A percentile compares a stretch with the other conserved stretches of the same genome.
Conservation (phyloP, 2,113 vertebrate genomes). For the Amia ocellicauda region DNA sequence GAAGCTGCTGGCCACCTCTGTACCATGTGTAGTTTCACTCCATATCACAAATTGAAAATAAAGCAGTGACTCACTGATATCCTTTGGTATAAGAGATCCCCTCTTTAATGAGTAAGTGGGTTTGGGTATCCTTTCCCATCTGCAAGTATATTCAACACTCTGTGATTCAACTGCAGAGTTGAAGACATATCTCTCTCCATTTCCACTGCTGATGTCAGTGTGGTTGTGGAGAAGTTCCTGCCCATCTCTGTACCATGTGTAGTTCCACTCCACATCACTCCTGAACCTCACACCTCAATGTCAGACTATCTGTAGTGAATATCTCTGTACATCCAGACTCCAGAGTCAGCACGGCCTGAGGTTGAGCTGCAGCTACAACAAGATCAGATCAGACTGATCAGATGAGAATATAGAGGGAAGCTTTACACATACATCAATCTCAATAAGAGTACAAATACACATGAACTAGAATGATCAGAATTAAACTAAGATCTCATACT, state of each 20-base stretch:
- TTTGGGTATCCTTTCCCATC: neutral
- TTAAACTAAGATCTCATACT: too few species aligned
- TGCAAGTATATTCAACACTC: neutral
- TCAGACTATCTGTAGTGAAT: neutral
- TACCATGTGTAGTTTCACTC: too few species aligned
- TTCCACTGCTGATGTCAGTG: neutral
- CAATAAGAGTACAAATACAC: too few species aligned
- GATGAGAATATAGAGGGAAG: too few species aligned
- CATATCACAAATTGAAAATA: too few species aligned
- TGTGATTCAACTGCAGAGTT: neutral
- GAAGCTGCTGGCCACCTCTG: too few species aligned
- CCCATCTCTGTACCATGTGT: neutral
- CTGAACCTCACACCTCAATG: neutral
- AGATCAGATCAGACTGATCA: neutral
- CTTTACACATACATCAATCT: too few species aligned
- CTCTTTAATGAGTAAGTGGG: neutral
- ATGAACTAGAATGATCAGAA: too few species aligned
- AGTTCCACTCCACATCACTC: neutral
- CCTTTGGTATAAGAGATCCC: neutral
- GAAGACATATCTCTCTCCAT: neutral
- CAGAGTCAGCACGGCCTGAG: neutral
- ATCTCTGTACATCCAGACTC: neutral
- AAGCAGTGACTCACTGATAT: too few species aligned
- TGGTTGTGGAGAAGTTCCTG: neutral
- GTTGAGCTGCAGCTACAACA: neutral